phyloP scores from a whole-genome alignment of 2,113 vertebrate species.

The Pavo muticus region DNA sequence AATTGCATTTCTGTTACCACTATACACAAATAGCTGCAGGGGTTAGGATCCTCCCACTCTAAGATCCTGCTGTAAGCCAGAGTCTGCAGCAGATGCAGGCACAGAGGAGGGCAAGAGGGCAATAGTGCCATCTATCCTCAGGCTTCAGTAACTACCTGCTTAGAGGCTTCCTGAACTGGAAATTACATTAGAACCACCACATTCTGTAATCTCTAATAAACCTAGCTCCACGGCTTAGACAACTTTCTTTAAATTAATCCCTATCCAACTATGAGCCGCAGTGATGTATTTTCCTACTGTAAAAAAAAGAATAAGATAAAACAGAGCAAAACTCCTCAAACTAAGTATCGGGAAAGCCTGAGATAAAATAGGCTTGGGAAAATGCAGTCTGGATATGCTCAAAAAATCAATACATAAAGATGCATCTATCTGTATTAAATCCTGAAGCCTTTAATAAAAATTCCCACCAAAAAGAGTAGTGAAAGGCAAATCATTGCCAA shows the following conservation, averaged over 20 bases:
- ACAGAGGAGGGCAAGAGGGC: neutral
- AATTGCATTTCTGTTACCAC: neutral
- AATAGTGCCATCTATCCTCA: neutral
- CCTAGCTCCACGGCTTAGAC: neutral
- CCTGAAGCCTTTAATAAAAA: slow-evolving; percentile 45
- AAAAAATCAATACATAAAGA: slow-evolving; percentile 56
- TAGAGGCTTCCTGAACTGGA: neutral
- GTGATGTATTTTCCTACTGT: slow-evolving; percentile 24
- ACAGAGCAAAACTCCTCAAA: neutral
- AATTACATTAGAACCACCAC: neutral
- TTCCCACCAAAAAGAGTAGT: slow-evolving; percentile 35
- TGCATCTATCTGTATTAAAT: slow-evolving; percentile 10
- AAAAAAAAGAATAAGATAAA: neutral
- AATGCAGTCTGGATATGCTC: slow-evolving; percentile 41
- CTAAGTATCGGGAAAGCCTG: slow-evolving; percentile 11
- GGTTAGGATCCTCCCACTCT: neutral
- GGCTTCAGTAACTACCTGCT: neutral
- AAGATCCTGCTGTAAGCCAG: neutral
- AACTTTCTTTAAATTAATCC: neutral
- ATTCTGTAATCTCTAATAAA: neutral
- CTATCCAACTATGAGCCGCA: neutral
- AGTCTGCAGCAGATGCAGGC: neutral
- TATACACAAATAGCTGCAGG: neutral
- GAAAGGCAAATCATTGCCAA: slow-evolving; percentile 9
- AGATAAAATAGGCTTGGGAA: slow-evolving; percentile 55